Base-by-base conservation (phyloP, 2,797 vertebrate genomes). In the Poecile montanus region DNA sequence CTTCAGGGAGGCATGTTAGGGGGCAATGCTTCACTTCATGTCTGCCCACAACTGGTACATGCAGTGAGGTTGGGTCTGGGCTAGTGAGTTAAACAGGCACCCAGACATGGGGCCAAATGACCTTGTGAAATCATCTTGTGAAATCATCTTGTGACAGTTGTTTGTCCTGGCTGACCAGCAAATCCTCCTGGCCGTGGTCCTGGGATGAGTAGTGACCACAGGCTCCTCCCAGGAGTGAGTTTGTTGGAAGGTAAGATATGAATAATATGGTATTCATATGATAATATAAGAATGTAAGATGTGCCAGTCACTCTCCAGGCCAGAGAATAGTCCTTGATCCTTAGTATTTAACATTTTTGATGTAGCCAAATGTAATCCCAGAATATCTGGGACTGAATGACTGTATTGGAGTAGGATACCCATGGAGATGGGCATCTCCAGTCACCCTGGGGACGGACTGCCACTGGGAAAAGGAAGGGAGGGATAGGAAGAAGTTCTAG, bases 151-250 rank as follows among this genome's bases (percentile, higher is more conserved):
- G 38, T 85, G 65, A 92, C 34, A 34, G 8, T 34, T 34, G 34
- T 34, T 87, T 80, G 29, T n/a, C 25, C 19, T 2, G 1, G 13
- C 12, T 13, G 40, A 66, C n/a, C 1, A 9, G 22, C 15, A 88
- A 85, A 70, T 19, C 22, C 7, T 73, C 3, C 6, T 0, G 1
- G n/a, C 19, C 51, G 30, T 1, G 1, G 45, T 42, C 27, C 5
- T 8, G 14, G 40, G 22, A 63, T 1, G 2, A 89, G 26, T 8
- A 74, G 63, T 2, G 2, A 89, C 30, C 84, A 45, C 0, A 0
- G 54, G 16, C 22, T 86, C 36, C 38, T 71, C 56, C n/a, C 40
- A 66, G 29, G 36, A 65, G 10, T 16, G 61, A 88, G 26, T 27
- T 12, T 56, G n/a, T 40, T 70, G n/a, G 60, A 74, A 68, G 11